A percentile compares a stretch with the other conserved stretches of the same genome.
These are phyloP conservation scores for Diogma glabrata DNA, from an alignment of 2,888 invertebrate genomes.

Conservation along the genomic window DNA sequence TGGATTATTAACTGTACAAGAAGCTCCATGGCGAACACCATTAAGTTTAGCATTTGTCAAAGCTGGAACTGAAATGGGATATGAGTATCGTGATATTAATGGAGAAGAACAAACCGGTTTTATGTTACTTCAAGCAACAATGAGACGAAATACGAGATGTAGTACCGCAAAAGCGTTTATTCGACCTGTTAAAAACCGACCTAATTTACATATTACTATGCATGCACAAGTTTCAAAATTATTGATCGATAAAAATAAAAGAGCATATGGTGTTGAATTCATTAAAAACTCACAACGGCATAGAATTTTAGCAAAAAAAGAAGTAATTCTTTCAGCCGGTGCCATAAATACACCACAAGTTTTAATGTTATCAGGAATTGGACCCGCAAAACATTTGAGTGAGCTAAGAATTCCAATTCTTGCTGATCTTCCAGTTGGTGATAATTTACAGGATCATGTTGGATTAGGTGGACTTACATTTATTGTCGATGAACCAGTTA, in stretches of 20 bases:
- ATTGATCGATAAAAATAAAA: slow-evolving; percentile 56
- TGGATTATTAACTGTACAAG: slow-evolving; percentile 74
- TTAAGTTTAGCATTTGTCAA: slow-evolving; percentile 70
- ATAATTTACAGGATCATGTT: slow-evolving; percentile 80
- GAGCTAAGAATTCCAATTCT: slow-evolving; percentile 61
- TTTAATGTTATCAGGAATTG: slow-evolving; percentile 83
- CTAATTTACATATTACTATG: slow-evolving; percentile 69
- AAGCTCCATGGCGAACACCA: slow-evolving; percentile 73
- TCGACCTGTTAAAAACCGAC: slow-evolving; percentile 62
- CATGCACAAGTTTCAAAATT: slow-evolving; percentile 62
- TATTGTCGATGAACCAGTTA: slow-evolving; percentile 66
- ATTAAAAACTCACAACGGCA: slow-evolving; percentile 51
- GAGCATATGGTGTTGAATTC: slow-evolving; percentile 67
- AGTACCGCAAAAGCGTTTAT: slow-evolving; percentile 82
- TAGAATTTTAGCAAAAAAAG: slow-evolving; percentile 59
- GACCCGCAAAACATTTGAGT: slow-evolving; percentile 62
- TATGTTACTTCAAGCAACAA: slow-evolving; percentile 76
- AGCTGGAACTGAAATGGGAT: slow-evolving; percentile 72
- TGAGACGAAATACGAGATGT: slow-evolving; percentile 72
- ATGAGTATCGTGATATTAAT: slow-evolving; percentile 68
- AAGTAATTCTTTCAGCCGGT: slow-evolving; percentile 78
- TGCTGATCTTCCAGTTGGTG: slow-evolving; percentile 64
- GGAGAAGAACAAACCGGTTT: slow-evolving; percentile 76
- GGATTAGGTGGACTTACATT: slow-evolving; percentile 78
- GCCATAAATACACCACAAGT: slow-evolving; percentile 81